Evolutionary conservation across 1,140 invertebrate genomes (phyloP).

Genomic region (Radopholus similis): DNA sequence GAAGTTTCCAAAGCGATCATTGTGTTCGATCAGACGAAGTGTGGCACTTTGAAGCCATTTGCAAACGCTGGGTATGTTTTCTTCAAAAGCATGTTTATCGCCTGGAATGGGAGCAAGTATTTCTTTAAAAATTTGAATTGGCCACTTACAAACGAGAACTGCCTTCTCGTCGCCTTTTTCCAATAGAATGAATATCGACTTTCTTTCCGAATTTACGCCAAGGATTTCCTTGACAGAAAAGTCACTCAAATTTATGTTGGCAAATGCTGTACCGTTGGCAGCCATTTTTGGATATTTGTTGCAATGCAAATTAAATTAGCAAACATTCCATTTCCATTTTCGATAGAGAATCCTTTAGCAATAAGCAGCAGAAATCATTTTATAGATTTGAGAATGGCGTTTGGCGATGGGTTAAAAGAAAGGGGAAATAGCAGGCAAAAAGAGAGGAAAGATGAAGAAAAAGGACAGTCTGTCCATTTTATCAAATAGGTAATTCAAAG

Average conservation of each 20-base stretch:
- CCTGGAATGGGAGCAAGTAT: not conserved
- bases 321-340: too few relatives aligned
- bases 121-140: not conserved
- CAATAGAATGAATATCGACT: conserved; percentile 32
- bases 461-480: too few relatives aligned
- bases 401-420: too few relatives aligned
- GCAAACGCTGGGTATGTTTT: conserved; percentile 1
- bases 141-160: conserved; percentile 30
- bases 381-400: too few relatives aligned
- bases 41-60: conserved; percentile 28
- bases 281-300: not conserved
- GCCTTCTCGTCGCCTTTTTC: conserved; percentile 27
- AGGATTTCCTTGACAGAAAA: conserved; percentile 31
- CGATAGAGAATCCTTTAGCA: too few relatives aligned
- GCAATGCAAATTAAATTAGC: too few relatives aligned
- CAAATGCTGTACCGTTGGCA: not conserved
- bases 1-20: conserved; percentile 79
- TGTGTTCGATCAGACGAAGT: conserved; percentile 11
- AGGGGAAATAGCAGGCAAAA: too few relatives aligned
- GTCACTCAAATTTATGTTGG: conserved; percentile 1
- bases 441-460: too few relatives aligned
- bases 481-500: too few relatives aligned
- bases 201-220: conserved; percentile 18
- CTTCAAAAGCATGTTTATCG: conserved; percentile 26
- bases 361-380: too few relatives aligned